phyloP scores from a whole-genome alignment of 2,797 vertebrate genomes.

The Crocodylus rhombifer region DNA sequence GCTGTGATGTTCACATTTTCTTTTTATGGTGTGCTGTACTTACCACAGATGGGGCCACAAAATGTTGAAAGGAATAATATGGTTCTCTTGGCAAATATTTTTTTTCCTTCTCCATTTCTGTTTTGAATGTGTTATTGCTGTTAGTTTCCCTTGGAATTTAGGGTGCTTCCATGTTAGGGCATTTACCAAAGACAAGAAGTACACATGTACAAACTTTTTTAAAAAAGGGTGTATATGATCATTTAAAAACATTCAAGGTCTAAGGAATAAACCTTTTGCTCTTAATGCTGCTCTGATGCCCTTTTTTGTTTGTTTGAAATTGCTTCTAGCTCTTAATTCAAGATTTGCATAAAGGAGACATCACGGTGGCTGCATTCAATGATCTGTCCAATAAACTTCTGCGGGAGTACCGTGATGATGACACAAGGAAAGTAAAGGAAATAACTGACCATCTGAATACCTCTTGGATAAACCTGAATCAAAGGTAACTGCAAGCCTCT shows the following conservation, averaged over 20 bases:
- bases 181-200: background rate
- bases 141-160: background rate
- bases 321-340: constrained; percentile 87
- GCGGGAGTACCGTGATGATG: constrained; percentile 89
- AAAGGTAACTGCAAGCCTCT: constrained; percentile 83
- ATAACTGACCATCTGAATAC: constrained; percentile 88
- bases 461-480: constrained; percentile 90
- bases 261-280: background rate
- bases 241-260: background rate
- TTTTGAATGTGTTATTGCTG: background rate
- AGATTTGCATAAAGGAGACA: constrained; percentile 90
- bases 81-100: fast-evolving
- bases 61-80: too few relatives aligned
- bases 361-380: constrained; percentile 86
- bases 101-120: background rate
- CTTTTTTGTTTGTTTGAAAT: constrained; percentile 26
- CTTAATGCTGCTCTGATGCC: background rate
- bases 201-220: background rate
- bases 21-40: background rate
- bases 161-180: background rate
- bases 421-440: constrained; percentile 94
- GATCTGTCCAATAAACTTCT: constrained; percentile 92
- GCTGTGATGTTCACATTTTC: background rate
- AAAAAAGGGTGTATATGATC: fast-evolving
- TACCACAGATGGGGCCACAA: background rate